Evolutionary conservation across 2,113 vertebrate species (phyloP).

Genomic region (Thamnophis sirtalis): DNA sequence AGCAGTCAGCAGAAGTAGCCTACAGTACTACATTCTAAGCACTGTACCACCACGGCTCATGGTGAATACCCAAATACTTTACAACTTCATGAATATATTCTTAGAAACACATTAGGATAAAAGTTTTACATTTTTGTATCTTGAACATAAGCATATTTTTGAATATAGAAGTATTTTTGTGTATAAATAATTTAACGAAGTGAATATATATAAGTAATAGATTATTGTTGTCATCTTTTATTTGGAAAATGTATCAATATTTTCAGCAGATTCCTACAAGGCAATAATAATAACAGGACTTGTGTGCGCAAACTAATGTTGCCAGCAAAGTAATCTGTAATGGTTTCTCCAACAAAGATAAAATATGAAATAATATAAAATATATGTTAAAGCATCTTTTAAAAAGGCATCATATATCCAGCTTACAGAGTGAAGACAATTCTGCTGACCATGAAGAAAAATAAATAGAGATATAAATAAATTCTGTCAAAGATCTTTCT

Average conservation of each 20-base stretch:
- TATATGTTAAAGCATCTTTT: background rate
- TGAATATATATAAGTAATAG: slow-evolving; percentile 9
- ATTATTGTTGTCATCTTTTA: slow-evolving; percentile 41
- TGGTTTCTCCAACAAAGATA: slow-evolving; percentile 1
- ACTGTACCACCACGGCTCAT: too few species aligned
- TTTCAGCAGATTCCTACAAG: slow-evolving; percentile 42
- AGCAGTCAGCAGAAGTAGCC: too few species aligned
- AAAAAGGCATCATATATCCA: background rate
- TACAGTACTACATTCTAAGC: too few species aligned
- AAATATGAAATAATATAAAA: background rate
- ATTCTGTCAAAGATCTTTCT: background rate
- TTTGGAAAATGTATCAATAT: slow-evolving; percentile 20
- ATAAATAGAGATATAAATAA: background rate
- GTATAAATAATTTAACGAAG: background rate
- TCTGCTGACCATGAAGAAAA: background rate
- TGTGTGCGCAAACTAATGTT: slow-evolving; percentile 34
- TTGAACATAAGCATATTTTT: slow-evolving; percentile 24
- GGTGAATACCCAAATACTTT: background rate
- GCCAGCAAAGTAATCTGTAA: slow-evolving; percentile 41
- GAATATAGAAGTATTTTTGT: background rate
- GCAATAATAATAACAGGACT: slow-evolving; percentile 12
- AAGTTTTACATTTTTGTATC: background rate
- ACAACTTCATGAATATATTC: background rate
- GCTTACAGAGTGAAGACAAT: background rate
- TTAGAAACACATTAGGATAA: background rate